These are phyloP conservation scores for Eristalis tenax DNA, from an alignment of 2,888 invertebrate genomes.

Conservation along the genomic window DNA sequence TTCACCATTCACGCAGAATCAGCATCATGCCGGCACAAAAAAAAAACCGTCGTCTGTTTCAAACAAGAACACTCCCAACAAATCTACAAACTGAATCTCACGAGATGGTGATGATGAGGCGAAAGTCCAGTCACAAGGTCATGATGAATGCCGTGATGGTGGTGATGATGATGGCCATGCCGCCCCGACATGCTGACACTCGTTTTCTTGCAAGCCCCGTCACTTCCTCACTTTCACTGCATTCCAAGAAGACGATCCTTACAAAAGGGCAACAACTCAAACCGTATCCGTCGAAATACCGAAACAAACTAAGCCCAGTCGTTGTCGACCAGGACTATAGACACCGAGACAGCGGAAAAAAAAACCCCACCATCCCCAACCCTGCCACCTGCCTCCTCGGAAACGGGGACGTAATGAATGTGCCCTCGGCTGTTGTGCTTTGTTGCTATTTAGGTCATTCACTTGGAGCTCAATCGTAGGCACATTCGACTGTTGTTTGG, in stretches of 20 bases:
- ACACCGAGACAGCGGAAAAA: constrained; percentile 38
- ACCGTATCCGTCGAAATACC: constrained; percentile 63
- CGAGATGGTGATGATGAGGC: constrained; percentile 79
- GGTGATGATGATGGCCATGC: constrained; percentile 78
- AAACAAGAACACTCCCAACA: neutral
- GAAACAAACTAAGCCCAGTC: constrained; percentile 44
- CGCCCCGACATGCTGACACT: constrained; percentile 73
- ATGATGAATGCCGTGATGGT: constrained; percentile 74
- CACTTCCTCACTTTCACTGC: constrained; percentile 75
- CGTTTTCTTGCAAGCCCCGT: neutral
- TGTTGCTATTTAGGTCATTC: constrained; percentile 81
- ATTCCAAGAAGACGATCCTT: constrained; percentile 16
- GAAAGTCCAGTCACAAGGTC: constrained; percentile 76
- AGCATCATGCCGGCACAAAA: no score
- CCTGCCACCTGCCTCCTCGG: neutral
- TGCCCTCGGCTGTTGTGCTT: constrained; percentile 68
- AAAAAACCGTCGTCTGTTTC: no score
- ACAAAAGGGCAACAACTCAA: constrained; percentile 32
- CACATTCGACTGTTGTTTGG: constrained; percentile 26
- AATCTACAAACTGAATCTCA: constrained; percentile 31
- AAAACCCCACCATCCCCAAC: constrained; percentile 54
- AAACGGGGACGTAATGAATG: neutral
- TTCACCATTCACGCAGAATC: no score
- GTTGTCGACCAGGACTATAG: constrained; percentile 31
- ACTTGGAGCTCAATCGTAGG: constrained; percentile 74